A percentile compares a stretch with the other conserved stretches of the same genome.
Evolutionary conservation across 2,888 invertebrate genomes (phyloP).

Genomic region (Torymus tubicola): DNA sequence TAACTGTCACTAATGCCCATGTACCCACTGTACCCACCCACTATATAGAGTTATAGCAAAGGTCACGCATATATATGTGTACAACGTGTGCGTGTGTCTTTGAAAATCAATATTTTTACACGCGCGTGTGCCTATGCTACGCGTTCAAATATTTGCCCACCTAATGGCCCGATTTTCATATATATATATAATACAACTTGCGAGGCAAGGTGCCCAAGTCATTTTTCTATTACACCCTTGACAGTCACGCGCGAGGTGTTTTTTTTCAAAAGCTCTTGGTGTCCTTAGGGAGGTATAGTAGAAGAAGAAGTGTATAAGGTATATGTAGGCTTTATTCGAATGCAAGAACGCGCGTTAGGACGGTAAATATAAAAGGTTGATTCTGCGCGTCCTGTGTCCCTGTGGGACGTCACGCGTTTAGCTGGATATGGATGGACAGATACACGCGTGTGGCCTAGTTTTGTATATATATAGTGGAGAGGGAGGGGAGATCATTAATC

Average conservation of each 20-base stretch:
- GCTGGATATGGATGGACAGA: too few species aligned
- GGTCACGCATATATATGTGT: slow-evolving; percentile 28
- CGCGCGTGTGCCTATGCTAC: too few species aligned
- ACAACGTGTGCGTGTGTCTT: too few species aligned
- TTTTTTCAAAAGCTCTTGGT: slow-evolving; percentile 12
- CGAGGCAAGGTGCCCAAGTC: not conserved
- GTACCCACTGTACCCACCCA: not conserved
- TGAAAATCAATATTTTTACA: too few species aligned
- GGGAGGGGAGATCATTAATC: too few species aligned
- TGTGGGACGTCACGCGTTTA: too few species aligned
- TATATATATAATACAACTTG: not conserved
- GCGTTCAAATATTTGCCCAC: slow-evolving; percentile 50
- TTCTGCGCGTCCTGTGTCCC: too few species aligned
- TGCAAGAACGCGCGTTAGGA: too few species aligned
- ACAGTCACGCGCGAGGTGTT: slow-evolving; percentile 28
- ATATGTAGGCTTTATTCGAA: not conserved
- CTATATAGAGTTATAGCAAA: not conserved
- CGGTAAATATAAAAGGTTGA: too few species aligned
- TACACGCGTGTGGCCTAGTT: too few species aligned
- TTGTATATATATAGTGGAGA: too few species aligned
- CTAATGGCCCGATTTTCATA: slow-evolving; percentile 40
- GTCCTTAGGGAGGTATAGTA: not conserved
- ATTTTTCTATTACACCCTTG: slow-evolving; percentile 19
- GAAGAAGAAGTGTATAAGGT: not conserved
- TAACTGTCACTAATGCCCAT: slow-evolving; percentile 38